Percentiles rank a stretch among this genome's conserved stretches.
phyloP scores from a whole-genome alignment of 2,888 invertebrate genomes.

The Tribolium freemani region DNA sequence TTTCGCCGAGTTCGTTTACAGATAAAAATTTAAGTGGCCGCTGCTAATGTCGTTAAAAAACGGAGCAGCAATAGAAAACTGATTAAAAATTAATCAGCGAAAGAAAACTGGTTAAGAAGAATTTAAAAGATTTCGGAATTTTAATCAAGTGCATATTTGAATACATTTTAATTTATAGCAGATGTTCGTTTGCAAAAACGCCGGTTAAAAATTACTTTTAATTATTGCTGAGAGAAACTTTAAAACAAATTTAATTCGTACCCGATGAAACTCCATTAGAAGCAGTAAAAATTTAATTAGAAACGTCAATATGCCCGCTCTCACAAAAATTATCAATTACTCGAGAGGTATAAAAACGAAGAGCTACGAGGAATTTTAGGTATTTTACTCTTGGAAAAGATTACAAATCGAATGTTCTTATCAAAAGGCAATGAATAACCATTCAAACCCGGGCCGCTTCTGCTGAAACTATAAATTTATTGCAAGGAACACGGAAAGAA shows the following conservation, averaged over 20 bases:
- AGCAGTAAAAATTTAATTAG: slow-evolving; percentile 36
- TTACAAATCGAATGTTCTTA: slow-evolving; percentile 44
- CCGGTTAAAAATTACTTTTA: slow-evolving; percentile 34
- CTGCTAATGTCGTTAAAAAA: slow-evolving; percentile 16
- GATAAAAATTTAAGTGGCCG: slow-evolving; percentile 15
- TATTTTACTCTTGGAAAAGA: slow-evolving; percentile 31
- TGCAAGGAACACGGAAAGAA: slow-evolving; percentile 30
- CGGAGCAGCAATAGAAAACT: slow-evolving; percentile 33
- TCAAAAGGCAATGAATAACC: slow-evolving; percentile 48
- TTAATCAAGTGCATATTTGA: slow-evolving; percentile 49
- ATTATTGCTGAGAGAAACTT: slow-evolving; percentile 29
- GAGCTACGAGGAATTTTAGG: slow-evolving; percentile 32
- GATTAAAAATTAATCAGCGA: slow-evolving; percentile 49
- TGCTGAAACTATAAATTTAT: slow-evolving; percentile 49
- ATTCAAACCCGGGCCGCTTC: slow-evolving; percentile 39
- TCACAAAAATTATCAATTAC: slow-evolving; percentile 25
- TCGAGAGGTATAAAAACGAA: slow-evolving; percentile 3
- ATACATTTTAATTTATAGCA: slow-evolving; percentile 47
- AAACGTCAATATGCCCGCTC: slow-evolving; percentile 5
- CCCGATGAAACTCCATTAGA: slow-evolving; percentile 28
- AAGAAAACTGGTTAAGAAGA: slow-evolving; percentile 36
- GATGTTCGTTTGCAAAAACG: slow-evolving; percentile 22
- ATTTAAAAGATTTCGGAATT: slow-evolving; percentile 46
- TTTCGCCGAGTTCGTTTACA: slow-evolving; percentile 12
- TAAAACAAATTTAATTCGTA: slow-evolving; percentile 33